Evolutionary conservation across 2,888 invertebrate species (phyloP).

Genomic region (Drosophila anomalipes): DNA sequence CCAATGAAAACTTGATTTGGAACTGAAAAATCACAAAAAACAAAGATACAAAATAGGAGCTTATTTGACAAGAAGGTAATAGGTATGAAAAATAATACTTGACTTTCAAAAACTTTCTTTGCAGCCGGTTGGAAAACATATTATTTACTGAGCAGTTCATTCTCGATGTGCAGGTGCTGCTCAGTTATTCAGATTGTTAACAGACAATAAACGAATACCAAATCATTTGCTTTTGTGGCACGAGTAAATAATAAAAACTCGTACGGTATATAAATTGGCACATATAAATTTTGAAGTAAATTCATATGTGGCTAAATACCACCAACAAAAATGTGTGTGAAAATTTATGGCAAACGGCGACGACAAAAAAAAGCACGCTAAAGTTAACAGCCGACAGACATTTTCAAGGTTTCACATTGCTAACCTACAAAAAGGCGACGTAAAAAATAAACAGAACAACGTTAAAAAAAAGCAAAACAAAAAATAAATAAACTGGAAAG

Average conservation of each 20-base stretch:
- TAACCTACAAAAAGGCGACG: slow-evolving; percentile 68
- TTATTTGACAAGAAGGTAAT: background rate
- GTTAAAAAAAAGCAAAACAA: slow-evolving; percentile 44
- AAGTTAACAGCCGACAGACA: slow-evolving; percentile 52
- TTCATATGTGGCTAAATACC: slow-evolving; percentile 29
- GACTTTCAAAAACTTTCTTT: slow-evolving; percentile 8
- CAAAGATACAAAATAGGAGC: too few relatives aligned
- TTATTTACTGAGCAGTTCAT: slow-evolving; percentile 5
- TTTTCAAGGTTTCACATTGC: slow-evolving; percentile 70
- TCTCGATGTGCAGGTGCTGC: background rate
- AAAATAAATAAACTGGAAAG: slow-evolving; percentile 43
- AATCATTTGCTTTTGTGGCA: slow-evolving; percentile 23
- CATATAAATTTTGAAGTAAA: slow-evolving; percentile 46
- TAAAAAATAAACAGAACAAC: slow-evolving; percentile 69
- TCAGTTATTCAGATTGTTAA: slow-evolving; percentile 26
- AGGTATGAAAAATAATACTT: background rate
- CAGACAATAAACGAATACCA: slow-evolving; percentile 2
- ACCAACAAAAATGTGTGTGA: slow-evolving; percentile 30
- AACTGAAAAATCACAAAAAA: background rate
- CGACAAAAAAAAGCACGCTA: slow-evolving; percentile 15
- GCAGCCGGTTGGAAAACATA: background rate
- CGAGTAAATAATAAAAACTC: slow-evolving; percentile 13
- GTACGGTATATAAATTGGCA: slow-evolving; percentile 36
- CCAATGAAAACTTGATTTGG: background rate
- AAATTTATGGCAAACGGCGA: slow-evolving; percentile 39